Percentiles rank a stretch among this genome's conserved stretches.
Evolutionary conservation across 1,140 invertebrate genomes (phyloP).

Genomic region (Drosophila novamexicana): DNA sequence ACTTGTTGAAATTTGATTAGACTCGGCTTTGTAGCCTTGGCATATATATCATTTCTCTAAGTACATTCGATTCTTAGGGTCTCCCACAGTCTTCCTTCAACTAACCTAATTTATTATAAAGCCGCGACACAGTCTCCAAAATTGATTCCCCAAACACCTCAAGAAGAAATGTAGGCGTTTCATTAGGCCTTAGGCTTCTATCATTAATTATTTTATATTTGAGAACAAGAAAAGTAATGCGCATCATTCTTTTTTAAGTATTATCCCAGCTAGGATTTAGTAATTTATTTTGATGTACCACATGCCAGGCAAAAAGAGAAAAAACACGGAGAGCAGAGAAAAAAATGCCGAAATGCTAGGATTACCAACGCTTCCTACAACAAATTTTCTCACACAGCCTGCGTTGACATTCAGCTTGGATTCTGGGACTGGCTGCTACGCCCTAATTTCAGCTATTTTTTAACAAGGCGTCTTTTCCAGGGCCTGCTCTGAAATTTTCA

Average conservation of each 20-base stretch:
- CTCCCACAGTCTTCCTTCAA: not conserved
- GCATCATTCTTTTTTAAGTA: conserved; percentile 34
- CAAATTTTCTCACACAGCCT: conserved; percentile 65
- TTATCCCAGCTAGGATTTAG: conserved; percentile 70
- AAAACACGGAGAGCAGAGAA: not conserved
- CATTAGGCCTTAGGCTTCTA: conserved; percentile 27
- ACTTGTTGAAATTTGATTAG: too few species aligned
- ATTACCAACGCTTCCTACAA: conserved; percentile 54
- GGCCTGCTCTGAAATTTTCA: conserved; percentile 62
- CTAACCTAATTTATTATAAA: too few species aligned
- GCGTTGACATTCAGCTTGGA: conserved; percentile 49
- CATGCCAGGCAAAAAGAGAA: conserved; percentile 55
- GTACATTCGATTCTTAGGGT: too few species aligned
- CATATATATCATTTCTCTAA: too few species aligned
- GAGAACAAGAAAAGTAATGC: not conserved
- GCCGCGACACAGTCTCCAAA: not conserved
- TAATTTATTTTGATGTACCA: conserved; percentile 71
- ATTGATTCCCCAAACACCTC: conserved; percentile 18
- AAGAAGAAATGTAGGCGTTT: conserved; percentile 30
- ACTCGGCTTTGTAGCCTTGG: too few species aligned
- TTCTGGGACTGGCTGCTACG: conserved; percentile 38
- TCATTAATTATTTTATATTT: conserved; percentile 64
- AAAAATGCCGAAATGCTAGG: conserved; percentile 30
- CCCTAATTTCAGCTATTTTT: conserved; percentile 65
- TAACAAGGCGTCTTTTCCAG: conserved; percentile 26